Evolutionary conservation across 1,140 invertebrate genomes (phyloP).

Genomic region (Ridgeia piscesae): DNA sequence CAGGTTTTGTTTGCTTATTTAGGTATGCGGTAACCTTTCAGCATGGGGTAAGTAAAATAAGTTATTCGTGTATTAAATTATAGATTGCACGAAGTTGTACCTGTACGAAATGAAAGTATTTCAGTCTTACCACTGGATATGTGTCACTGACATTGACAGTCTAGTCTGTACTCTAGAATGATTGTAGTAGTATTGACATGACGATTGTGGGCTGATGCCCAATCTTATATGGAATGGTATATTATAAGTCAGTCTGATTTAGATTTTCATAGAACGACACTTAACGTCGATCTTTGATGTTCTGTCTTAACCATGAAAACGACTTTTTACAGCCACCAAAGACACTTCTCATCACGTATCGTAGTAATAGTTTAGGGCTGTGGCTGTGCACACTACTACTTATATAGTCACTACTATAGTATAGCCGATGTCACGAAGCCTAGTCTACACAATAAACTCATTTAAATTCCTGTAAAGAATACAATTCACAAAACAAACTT

Average conservation of each 20-base stretch:
- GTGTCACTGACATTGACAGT: background rate
- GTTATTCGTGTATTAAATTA: background rate
- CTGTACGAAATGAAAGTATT: background rate
- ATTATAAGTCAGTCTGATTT: background rate
- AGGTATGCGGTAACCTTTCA: background rate
- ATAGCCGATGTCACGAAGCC: no score
- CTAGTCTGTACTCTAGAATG: background rate
- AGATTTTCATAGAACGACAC: no score
- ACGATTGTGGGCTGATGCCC: background rate
- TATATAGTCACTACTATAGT: no score
- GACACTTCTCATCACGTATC: no score
- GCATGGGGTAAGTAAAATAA: slow-evolving; percentile 5
- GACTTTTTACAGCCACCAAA: no score
- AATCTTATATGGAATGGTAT: background rate
- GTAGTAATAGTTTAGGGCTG: no score
- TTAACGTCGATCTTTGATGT: no score
- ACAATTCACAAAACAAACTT: no score
- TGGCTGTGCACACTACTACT: no score
- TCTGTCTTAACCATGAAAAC: no score
- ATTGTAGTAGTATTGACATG: background rate
- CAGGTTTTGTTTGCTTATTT: background rate
- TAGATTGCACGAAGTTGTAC: background rate
- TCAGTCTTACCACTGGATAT: background rate
- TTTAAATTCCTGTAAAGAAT: no score
- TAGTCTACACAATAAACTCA: no score